Evolutionary conservation across 2,113 vertebrate genomes (phyloP), one percentile per base, ranked within the genome.

Genomic region (Hemichromis elongatus): DNA sequence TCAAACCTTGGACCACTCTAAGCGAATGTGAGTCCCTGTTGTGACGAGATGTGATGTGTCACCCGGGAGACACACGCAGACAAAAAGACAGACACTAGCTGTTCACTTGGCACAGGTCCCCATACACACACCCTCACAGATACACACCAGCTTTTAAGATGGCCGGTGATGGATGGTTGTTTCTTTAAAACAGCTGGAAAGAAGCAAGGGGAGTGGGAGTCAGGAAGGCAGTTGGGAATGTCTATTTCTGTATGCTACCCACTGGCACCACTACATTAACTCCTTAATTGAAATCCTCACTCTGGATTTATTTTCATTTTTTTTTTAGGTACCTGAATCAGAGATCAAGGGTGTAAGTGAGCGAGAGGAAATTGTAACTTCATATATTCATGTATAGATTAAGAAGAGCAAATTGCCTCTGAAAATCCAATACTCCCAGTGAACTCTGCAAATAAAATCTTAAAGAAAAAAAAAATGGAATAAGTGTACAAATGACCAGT

Each of bases 21-120:
- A 66, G 73, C 52, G 3, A 66, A 75, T 70, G 80, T 80, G 81
- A 92, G 84, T 88, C 90, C 88, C 77, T 9, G 3, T n/a, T 14
- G 55, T 93, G 87, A 93, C 61, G 21, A 86, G 90, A 92, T 89
- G 45, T n/a, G 75, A 93, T 82, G 88, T 90, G 90, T 90, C 91
- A 93, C 90, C 86, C 90, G 86, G 87, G 81, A 77, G 80, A 91
- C 85, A n/a, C 59, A 47, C 19, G 10, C 47, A 6, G 73, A 81
- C 54, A 78, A 82, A 85, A 90, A 87, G 82, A 90, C 68, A 81
- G 87, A 88, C 80, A 83, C 45, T 83, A 21, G 77, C 82, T 92
- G 88, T 82, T 92, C 86, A 85, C 78, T 91, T 92, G 82, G 84
- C 87, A n/a, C 45, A 75, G 42, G 42, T 63, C 80, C 77, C 77